These are phyloP conservation scores for Laticauda laticaudata DNA, from an alignment of 2,113 vertebrate genomes.

Conservation along the genomic window DNA sequence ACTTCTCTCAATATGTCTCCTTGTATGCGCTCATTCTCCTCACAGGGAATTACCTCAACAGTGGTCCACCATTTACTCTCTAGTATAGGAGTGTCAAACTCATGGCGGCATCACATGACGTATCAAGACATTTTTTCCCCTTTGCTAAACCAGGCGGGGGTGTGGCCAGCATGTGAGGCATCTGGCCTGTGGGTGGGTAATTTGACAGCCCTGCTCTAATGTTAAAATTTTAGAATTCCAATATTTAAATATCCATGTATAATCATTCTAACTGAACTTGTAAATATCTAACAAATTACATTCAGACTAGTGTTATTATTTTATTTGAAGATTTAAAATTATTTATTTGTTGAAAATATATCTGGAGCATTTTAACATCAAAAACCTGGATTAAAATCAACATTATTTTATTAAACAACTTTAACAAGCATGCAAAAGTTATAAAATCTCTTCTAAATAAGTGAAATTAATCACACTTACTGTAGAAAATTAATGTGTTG, in stretches of 20 bases:
- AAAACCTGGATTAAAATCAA: neutral
- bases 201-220: neutral
- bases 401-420: neutral
- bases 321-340: neutral
- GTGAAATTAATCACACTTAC: neutral
- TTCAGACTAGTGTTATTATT: neutral
- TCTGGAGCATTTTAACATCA: neutral
- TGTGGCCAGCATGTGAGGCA: no score
- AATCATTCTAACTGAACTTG: neutral
- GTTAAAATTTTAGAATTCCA: neutral
- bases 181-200: no score
- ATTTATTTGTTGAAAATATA: neutral
- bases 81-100: no score
- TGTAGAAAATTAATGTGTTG: neutral
- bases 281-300: neutral
- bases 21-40: no score
- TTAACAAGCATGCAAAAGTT: neutral
- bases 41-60: no score
- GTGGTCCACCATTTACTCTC: no score
- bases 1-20: no score
- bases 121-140: no score
- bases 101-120: no score
- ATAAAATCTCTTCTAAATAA: neutral
- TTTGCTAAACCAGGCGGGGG: no score
- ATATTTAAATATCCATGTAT: neutral